Evolutionary conservation across 2,888 invertebrate genomes (phyloP), one percentile per base, ranked within the genome.

Genomic region (Myopa testacea): DNA sequence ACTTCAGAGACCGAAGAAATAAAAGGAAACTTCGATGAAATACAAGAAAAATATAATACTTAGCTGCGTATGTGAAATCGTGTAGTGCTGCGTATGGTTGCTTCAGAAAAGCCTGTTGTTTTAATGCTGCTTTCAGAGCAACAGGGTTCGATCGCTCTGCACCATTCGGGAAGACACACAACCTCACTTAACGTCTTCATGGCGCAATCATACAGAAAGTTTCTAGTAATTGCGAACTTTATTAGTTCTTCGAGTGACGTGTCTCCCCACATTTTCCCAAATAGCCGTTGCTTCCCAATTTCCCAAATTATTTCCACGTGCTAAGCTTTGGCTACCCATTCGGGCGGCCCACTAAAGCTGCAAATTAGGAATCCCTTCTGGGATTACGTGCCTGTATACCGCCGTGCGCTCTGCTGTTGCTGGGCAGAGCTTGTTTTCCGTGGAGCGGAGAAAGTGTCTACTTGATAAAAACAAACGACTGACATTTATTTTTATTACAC

Each of bases 401-500:
- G n/a, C 55, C 26, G 1, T 55, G 14, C 55, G 8, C 55, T 55
- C 55, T 16, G 8, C n/a, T 12, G 55, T 12, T 5, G 55, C 55
- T 14, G 55, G 5, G 55, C 10, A 45, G n/a, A 5, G 55, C 16
- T 3, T 55, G 55, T n/a, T 55, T 55, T 55, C 5, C n/a, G 4
- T 50, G 10, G 67, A 16, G 50, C 14, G 63, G 65, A 10, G 70
- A 37, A 76, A 77, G 76, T 79, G 79, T 78, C 79, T 80, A 76
- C 75, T 80, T 80, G 80, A 80, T 80, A 80, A 79, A 88, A 88
- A 89, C 87, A 88, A 89, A 89, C 88, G 87, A 88, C 88, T 86
- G 86, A 89, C 89, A 89, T 89, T 89, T 89, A 87, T 89, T 89
- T 89, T 89, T 89, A 89, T 89, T 89, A 89, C 84, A 86, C 88